Percentiles rank a stretch among this genome's conserved stretches.
Conservation (phyloP, 2,888 invertebrate species). For the Cephus pygmeus region DNA sequence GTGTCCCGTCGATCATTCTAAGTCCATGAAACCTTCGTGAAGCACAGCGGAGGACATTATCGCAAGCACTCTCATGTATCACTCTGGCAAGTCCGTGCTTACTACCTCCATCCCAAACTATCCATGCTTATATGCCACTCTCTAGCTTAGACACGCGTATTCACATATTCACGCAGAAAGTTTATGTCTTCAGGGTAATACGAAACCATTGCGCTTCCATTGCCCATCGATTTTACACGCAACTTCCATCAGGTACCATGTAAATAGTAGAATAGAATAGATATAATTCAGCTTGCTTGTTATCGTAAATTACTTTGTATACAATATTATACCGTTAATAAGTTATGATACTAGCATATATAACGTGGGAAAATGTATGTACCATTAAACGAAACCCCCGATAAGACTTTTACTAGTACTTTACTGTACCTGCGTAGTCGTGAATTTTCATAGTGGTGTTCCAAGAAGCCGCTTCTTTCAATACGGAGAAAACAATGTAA, state of each 20-base stretch:
- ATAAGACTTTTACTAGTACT: background rate
- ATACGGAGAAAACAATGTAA: background rate
- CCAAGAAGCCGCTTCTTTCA: background rate
- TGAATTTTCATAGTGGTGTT: background rate
- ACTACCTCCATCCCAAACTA: background rate
- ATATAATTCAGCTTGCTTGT: background rate
- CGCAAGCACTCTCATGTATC: conserved; percentile 18
- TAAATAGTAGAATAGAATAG: no score
- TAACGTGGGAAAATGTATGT: background rate
- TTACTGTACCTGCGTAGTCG: background rate
- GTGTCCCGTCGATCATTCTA: conserved; percentile 25
- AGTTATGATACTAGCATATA: background rate
- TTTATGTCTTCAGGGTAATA: background rate
- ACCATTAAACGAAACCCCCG: background rate
- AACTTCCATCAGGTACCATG: background rate
- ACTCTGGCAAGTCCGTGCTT: conserved; percentile 4
- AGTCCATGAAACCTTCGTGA: conserved; percentile 15
- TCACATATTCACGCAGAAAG: background rate
- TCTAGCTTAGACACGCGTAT: background rate
- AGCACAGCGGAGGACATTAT: conserved; percentile 14
- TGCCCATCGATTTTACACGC: background rate
- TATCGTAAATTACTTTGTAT: background rate
- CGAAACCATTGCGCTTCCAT: background rate
- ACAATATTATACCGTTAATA: background rate
- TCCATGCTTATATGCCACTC: background rate